These are phyloP conservation scores for Alectura lathami DNA, from an alignment of 2,113 vertebrate genomes.

Conservation along the genomic window DNA sequence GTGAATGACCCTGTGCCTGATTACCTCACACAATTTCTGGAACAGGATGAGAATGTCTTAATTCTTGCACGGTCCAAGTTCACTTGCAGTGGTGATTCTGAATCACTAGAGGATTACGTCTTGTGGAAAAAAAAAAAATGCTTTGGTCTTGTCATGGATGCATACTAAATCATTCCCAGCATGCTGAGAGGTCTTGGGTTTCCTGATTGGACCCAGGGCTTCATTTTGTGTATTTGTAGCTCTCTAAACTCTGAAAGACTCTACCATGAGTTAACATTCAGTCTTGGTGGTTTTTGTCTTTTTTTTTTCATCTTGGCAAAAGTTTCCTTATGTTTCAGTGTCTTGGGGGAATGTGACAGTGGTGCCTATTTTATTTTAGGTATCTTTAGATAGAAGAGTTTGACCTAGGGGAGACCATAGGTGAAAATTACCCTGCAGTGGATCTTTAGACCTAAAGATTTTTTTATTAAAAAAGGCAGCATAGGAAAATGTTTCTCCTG, in stretches of 20 bases:
- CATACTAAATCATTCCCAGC: neutral
- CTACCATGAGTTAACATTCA: neutral
- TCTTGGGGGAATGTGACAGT: neutral
- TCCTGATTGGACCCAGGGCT: neutral
- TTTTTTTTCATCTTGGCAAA: neutral
- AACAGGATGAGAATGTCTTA: neutral
- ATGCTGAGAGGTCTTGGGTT: neutral
- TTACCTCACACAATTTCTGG: neutral
- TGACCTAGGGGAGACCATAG: neutral
- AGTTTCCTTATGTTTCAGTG: neutral
- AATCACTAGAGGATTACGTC: neutral
- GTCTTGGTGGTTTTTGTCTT: neutral
- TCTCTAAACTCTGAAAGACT: neutral
- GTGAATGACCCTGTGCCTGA: neutral
- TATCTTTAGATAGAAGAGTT: neutral
- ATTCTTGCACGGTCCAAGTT: neutral
- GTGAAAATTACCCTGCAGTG: neutral
- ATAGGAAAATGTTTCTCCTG: conserved; percentile 17
- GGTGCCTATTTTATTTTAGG: neutral
- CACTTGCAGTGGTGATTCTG: neutral
- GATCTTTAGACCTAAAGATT: neutral
- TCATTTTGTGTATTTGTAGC: neutral
- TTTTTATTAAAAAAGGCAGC: neutral
- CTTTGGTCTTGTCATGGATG: neutral
- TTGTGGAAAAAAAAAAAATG: neutral